Conservation (phyloP, 1,140 invertebrate genomes). For the Luehdorfia chinensis region DNA sequence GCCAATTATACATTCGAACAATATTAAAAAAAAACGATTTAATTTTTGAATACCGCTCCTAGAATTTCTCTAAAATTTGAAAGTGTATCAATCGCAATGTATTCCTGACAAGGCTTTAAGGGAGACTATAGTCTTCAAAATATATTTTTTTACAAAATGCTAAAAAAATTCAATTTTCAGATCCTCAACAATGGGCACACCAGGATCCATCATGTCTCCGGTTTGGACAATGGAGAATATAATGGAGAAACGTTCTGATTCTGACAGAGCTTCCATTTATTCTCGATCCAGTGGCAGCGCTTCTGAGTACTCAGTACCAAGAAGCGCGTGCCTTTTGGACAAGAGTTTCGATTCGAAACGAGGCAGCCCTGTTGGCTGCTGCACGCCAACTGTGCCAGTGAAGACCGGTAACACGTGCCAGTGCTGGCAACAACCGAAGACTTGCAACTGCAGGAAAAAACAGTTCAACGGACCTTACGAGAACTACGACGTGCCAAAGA, state of each 20-base stretch:
- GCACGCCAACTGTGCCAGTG: constrained; percentile 60
- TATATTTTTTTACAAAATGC: too few species aligned
- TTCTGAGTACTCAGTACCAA: constrained; percentile 77
- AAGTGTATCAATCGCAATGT: too few species aligned
- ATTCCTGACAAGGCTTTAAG: too few species aligned
- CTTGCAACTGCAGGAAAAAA: constrained; percentile 63
- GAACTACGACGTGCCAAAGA: constrained; percentile 87
- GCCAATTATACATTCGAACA: too few species aligned
- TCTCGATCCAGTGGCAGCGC: constrained; percentile 76
- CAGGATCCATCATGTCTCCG: constrained; percentile 72
- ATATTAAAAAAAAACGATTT: too few species aligned
- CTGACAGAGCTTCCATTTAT: constrained; percentile 76
- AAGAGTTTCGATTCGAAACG: constrained; percentile 66
- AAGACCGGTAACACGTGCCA: constrained; percentile 53
- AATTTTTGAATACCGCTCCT: too few species aligned
- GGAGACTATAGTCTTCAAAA: too few species aligned
- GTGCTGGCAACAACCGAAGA: constrained; percentile 57
- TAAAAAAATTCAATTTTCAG: constrained; percentile 37
- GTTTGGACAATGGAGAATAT: constrained; percentile 81
- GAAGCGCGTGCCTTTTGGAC: constrained; percentile 52
- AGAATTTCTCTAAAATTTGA: too few species aligned
- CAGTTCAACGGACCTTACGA: constrained; percentile 80
- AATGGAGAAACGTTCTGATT: constrained; percentile 67
- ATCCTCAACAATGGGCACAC: constrained; percentile 78
- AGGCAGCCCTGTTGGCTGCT: constrained; percentile 57